These are phyloP conservation scores for Meghimatium bilineatum DNA, from an alignment of 2,888 invertebrate species.

Conservation along the genomic window DNA sequence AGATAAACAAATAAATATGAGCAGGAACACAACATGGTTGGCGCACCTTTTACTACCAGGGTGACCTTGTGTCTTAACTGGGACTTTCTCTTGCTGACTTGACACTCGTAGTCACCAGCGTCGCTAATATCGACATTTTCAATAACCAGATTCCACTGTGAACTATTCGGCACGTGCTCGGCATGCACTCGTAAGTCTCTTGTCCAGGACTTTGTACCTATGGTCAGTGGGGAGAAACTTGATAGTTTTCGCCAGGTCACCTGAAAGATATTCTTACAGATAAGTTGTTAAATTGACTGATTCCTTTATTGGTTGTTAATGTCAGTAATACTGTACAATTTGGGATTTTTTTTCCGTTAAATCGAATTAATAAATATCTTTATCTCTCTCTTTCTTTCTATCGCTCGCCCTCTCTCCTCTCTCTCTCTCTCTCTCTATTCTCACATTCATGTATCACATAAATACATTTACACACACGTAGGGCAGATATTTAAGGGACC, in stretches of 20 bases:
- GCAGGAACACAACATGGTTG: background rate
- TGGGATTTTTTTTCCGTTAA: too few species aligned
- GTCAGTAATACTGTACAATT: too few species aligned
- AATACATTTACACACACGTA: too few species aligned
- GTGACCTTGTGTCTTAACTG: conserved; percentile 55
- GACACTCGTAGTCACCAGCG: conserved; percentile 63
- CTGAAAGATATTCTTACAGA: conserved; percentile 20
- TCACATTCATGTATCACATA: too few species aligned
- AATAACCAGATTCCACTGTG: conserved; percentile 64
- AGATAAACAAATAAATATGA: background rate
- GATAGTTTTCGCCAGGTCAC: conserved; percentile 53
- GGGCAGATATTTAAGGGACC: too few species aligned
- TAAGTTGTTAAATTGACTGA: background rate
- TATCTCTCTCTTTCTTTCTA: too few species aligned
- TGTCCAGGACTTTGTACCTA: conserved; percentile 60
- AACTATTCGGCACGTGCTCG: conserved; percentile 57
- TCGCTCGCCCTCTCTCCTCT: background rate
- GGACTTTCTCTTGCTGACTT: conserved; percentile 59
- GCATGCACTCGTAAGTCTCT: conserved; percentile 57
- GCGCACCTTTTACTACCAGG: conserved; percentile 57
- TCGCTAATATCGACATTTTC: conserved; percentile 58
- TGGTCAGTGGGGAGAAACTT: conserved; percentile 56
- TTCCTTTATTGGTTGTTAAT: background rate
- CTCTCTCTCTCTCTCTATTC: too few species aligned
- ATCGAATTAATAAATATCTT: too few species aligned